Evolutionary conservation across 2,888 invertebrate species (phyloP), one percentile per base, ranked within the genome.

Genomic region (Troides oblongomaculatus): DNA sequence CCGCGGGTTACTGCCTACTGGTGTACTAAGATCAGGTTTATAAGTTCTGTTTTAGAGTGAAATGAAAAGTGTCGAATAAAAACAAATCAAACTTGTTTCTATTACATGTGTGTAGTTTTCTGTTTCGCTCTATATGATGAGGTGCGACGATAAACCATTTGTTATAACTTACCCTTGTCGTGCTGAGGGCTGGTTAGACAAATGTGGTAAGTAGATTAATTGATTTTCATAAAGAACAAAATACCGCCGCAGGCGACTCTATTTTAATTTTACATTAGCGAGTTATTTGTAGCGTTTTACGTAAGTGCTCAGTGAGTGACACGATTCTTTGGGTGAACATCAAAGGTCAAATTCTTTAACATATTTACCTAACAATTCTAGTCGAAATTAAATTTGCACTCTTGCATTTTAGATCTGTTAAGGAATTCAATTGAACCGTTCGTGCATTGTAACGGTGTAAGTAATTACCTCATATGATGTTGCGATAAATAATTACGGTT

Each of bases 111-210:
- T 79, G 78, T 81, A 74, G 75, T 78, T 70, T 36, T 75, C 76
- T 74, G 59, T 78, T 78, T 83, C 81, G 76, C 77, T 77, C 78
- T 73, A 71, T 77, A 86, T 84, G 75, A 90, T 90, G 90, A 88
- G 81, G 80, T 82, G 78, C 75, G 79, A 82, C 74, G 83, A 86
- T 75, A 77, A 74, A 72, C 73, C 77, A 74, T 75, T 88, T 72
- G 84, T 85, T 75, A 92, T 92, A 72, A 79, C 84, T 65, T 92
- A 87, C 73, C 92, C 92, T 36, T 92, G 92, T 77, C 87, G 91
- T 61, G 92, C 87, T 23, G 92, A 92, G 77, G 92, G 92, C 60
- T 92, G 92, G 92, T 82, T 92, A 30, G 86, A 92, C 72, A 84
- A 88, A 88, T 92, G 90, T 75, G 92, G 92, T 92, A 77, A 89